Evolutionary conservation across 1,140 invertebrate genomes (phyloP), one percentile per base, ranked within the genome.

Genomic region (Carposina sasakii): DNA sequence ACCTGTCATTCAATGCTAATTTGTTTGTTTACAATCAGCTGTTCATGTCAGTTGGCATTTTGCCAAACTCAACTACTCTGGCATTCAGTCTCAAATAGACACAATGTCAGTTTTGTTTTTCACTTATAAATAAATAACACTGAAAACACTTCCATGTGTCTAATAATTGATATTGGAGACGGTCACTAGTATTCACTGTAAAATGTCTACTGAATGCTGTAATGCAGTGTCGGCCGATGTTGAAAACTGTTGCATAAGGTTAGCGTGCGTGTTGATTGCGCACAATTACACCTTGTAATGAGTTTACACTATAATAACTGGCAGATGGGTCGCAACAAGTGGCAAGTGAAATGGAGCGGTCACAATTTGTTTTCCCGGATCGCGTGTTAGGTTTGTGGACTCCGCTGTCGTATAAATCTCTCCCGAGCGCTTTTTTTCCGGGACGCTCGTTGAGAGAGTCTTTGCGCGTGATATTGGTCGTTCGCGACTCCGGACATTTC

Each of bases 51-150:
- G 54, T 46, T 81, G 81, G 81, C 76, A 59, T 58, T 20, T 46
- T 57, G 72, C 81, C 81, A 84, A 49, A 57, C 54, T 48, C 68
- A 69, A 69, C 63, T 60, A 69, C 71, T 70, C 69, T 67, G 71
- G 67, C 73, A 78, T 79, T 73, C 70, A 60, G 57, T 71, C 66
- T 59, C 63, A 81, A 79, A 83, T 79, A 81, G 66, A 65, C 71
- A 54, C 76, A 81, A 81, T 83, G 77, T 81, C 77, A 81, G 68
- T 68, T 78, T 78, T 83, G 79, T 83, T 83, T 76, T 79, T 67
- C 67, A 21, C 60, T 66, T 63, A 66, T 52, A 71, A 66, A 73
- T 66, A 64, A 64, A 64, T 53, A 39, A 53, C 40, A 54, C 41
- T 43, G 16, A 36, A 21, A 20, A 21, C 5, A 39, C 20, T 39